These are phyloP conservation scores for Lytechinus variegatus DNA, from an alignment of 35 echinoderm and acorn worm genomes.

Conservation along the genomic window DNA sequence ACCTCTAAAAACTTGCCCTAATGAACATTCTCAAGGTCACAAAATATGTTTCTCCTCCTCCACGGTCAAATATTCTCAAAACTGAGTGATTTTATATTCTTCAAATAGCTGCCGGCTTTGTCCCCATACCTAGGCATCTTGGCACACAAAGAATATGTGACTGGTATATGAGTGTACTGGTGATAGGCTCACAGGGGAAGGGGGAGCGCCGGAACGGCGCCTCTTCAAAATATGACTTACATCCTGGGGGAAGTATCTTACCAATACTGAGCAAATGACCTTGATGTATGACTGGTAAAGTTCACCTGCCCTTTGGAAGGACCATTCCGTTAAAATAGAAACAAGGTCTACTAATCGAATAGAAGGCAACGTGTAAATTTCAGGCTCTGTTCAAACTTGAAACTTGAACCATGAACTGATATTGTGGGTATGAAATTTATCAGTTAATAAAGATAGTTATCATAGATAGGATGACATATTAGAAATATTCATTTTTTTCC, in stretches of 20 bases:
- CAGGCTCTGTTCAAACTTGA: background rate
- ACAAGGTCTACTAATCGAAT: background rate
- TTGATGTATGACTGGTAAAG: background rate
- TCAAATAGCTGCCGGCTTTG: background rate
- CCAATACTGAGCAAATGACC: background rate
- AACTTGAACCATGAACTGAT: background rate
- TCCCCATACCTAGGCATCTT: background rate
- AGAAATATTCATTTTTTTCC: too few species aligned
- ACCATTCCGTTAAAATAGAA: background rate
- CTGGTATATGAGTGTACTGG: background rate
- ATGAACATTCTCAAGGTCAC: background rate
- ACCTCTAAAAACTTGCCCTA: background rate
- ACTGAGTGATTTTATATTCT: background rate
- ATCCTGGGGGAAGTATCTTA: background rate
- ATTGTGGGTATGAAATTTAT: too few species aligned
- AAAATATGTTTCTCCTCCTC: background rate
- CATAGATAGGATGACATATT: too few species aligned
- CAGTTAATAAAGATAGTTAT: too few species aligned
- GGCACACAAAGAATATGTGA: background rate
- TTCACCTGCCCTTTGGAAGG: background rate
- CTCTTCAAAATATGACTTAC: background rate
- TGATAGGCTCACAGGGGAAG: background rate
- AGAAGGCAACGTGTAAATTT: background rate
- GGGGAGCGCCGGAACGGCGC: background rate
- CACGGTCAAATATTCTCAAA: background rate